Conservation (phyloP, 2,888 invertebrate species). For the Serrognathus titanus region DNA sequence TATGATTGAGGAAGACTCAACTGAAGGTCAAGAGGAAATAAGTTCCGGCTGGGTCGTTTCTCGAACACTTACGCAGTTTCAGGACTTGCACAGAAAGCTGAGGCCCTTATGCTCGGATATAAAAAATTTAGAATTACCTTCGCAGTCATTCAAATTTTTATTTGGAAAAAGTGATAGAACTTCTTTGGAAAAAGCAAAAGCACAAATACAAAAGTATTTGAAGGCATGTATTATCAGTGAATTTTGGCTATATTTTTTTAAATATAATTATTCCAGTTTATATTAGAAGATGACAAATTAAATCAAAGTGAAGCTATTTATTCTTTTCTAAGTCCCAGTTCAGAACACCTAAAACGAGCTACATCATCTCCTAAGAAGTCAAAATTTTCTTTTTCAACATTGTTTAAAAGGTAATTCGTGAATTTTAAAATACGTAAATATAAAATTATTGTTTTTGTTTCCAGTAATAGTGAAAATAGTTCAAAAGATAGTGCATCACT, state of each 20-base stretch:
- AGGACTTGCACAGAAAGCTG: slow-evolving; percentile 80
- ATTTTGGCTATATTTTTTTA: slow-evolving; percentile 4
- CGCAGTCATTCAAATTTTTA: slow-evolving; percentile 74
- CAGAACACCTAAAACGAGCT: slow-evolving; percentile 79
- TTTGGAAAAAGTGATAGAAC: slow-evolving; percentile 80
- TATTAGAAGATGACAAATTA: slow-evolving; percentile 80
- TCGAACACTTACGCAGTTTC: slow-evolving; percentile 59
- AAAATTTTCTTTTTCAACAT: slow-evolving; percentile 79
- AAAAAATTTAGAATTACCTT: slow-evolving; percentile 78
- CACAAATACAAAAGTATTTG: slow-evolving; percentile 80
- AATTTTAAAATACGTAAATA: background rate
- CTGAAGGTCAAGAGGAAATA: slow-evolving; percentile 53
- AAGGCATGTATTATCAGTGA: slow-evolving; percentile 58
- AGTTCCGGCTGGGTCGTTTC: slow-evolving; percentile 68
- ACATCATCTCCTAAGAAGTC: slow-evolving; percentile 79
- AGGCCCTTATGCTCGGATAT: slow-evolving; percentile 78
- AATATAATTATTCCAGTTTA: slow-evolving; percentile 58
- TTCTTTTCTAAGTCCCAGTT: slow-evolving; percentile 87
- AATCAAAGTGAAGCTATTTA: slow-evolving; percentile 88
- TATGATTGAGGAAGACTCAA: slow-evolving; percentile 63
- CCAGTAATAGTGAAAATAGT: slow-evolving; percentile 21
- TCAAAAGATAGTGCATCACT: slow-evolving; percentile 27
- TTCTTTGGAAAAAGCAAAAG: slow-evolving; percentile 77
- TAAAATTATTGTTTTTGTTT: background rate
- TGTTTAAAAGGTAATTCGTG: slow-evolving; percentile 71